These are phyloP conservation scores for Eucera pruinosa DNA, from an alignment of 2,888 invertebrate species.

Conservation along the genomic window DNA sequence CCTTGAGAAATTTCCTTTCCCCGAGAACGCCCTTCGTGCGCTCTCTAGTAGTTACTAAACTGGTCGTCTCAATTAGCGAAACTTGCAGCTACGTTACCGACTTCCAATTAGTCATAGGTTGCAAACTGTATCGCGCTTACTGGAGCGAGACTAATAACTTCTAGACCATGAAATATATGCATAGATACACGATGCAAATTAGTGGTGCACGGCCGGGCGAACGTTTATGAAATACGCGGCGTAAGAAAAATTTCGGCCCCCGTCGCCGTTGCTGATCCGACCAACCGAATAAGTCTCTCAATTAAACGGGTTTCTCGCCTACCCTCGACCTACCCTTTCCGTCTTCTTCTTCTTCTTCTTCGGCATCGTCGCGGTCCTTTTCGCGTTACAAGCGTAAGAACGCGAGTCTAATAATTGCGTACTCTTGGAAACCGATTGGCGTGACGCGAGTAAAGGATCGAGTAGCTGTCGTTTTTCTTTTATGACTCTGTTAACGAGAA, in stretches of 20 bases:
- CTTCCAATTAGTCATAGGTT: conserved; percentile 71
- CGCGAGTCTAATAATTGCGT: no score
- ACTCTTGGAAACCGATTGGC: no score
- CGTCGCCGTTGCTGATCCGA: neutral
- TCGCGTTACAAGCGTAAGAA: no score
- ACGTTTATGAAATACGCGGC: conserved; percentile 43
- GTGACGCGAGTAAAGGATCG: no score
- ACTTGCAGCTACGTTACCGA: conserved; percentile 68
- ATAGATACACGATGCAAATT: conserved; percentile 58
- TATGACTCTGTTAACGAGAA: no score
- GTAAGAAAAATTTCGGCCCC: conserved; percentile 32
- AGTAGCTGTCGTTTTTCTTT: no score
- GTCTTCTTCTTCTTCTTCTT: no score
- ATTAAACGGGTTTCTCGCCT: neutral
- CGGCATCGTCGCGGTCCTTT: no score
- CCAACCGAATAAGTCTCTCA: neutral
- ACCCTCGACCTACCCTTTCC: no score
- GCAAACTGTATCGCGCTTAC: conserved; percentile 68
- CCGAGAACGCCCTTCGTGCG: conserved; percentile 53
- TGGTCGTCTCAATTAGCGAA: conserved; percentile 71
- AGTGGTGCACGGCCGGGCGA: conserved; percentile 32
- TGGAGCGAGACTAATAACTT: conserved; percentile 68
- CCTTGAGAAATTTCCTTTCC: conserved; percentile 65
- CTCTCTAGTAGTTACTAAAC: conserved; percentile 69
- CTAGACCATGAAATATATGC: conserved; percentile 59